Percentiles rank a stretch among this genome's conserved stretches.
phyloP scores from a whole-genome alignment of 2,113 vertebrate genomes.

The Microcebus murinus region DNA sequence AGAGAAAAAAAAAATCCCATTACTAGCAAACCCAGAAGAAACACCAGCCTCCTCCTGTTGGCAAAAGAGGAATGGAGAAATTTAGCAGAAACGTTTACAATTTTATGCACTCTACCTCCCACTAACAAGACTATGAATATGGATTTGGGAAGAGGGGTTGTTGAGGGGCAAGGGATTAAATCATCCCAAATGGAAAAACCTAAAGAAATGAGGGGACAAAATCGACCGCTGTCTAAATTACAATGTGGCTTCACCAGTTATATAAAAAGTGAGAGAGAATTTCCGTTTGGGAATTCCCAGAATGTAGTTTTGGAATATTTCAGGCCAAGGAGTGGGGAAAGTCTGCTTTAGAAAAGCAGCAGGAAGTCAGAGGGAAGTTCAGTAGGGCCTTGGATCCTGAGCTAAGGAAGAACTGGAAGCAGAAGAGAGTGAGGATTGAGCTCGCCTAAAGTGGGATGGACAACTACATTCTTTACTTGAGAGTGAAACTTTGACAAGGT shows the following conservation, averaged over 20 bases:
- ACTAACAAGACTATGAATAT: constrained; percentile 20
- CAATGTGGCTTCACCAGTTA: not conserved
- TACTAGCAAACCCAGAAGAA: constrained; percentile 63
- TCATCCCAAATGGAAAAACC: constrained; percentile 1
- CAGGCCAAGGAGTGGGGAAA: not conserved
- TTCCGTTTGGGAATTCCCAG: not conserved
- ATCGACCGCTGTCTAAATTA: not conserved
- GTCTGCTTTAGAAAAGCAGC: not conserved
- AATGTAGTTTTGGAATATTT: constrained; percentile 21
- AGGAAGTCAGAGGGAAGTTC: not conserved
- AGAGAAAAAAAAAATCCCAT: constrained; percentile 28
- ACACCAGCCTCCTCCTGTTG: constrained; percentile 47
- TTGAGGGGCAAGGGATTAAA: not conserved
- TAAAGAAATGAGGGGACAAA: constrained; percentile 23
- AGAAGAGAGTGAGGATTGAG: not conserved
- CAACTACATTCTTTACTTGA: not conserved
- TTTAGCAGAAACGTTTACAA: constrained; percentile 50
- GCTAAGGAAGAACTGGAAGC: not conserved
- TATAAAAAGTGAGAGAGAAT: not conserved
- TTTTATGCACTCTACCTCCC: constrained; percentile 49
- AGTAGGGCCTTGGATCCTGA: not conserved
- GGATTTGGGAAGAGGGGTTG: constrained; percentile 5
- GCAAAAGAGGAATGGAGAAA: constrained; percentile 43
- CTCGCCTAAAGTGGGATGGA: not conserved
- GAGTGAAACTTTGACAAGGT: not conserved